Base-by-base conservation (phyloP, 2,113 vertebrate species). In the Chinchilla lanigera region DNA sequence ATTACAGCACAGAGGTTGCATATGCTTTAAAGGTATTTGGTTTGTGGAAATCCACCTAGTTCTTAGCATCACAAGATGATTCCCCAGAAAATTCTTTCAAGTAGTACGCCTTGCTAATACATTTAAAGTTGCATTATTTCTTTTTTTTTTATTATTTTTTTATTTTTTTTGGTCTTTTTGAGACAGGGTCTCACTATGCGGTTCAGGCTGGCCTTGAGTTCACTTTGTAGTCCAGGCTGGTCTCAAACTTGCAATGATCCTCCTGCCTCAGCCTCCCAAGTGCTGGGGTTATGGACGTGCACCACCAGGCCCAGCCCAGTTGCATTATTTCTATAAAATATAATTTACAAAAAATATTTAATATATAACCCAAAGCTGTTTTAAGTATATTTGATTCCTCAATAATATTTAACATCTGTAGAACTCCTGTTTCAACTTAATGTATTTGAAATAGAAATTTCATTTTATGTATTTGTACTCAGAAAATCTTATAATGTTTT, bases 381-480 rank as follows among this genome's bases (percentile, higher is more conserved):
- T n/a, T 61, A 22, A 28, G 13, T 24, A 8, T 41, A 35, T n/a
- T 33, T 85, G 44, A 85, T 93, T 89, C 65, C 12, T 92, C 30
- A 85, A 19, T 17, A 80, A 73, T 82, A 38, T 2, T 58, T 90
- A 47, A 61, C 9, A 69, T 63, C 81, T 89, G 0, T 73, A 84
- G 44, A 96, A 92, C 5, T 38, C 26, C 75, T 52, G 80, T 83
- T 83, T 38, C 10, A 56, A 22, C 0, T 38, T 41, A 91, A 44
- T 73, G 19, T 69, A 78, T 92, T 94, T 89, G 81, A 96, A 95
- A 38, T n/a, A 33, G 0, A 84, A 20, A 56, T 69, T 92, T 96
- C 35, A 91, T 78, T 78, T 89, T 20, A 78, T 26, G 30, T 71
- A 56, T 90, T 50, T 86, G 54, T 56, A 54, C 9, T 89, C 77